These are phyloP conservation scores for Coryphaenoides rupestris DNA, from an alignment of 2,113 vertebrate species.

Conservation along the genomic window DNA sequence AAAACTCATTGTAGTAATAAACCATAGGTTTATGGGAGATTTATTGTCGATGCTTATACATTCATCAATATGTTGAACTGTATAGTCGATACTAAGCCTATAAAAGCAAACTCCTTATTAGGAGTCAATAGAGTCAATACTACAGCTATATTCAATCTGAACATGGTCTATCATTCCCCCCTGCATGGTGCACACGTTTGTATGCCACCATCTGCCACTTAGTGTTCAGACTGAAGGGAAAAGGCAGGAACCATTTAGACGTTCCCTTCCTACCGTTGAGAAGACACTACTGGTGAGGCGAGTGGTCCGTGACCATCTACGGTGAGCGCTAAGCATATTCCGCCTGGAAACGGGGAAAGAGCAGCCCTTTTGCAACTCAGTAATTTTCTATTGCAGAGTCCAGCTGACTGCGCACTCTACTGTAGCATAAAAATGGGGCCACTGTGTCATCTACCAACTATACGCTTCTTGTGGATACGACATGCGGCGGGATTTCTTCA, in stretches of 20 bases:
- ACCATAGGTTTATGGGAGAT: background rate
- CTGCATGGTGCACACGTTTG: background rate
- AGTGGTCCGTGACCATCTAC: conserved; percentile 12
- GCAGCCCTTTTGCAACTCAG: conserved; percentile 12
- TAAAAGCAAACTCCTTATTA: no score
- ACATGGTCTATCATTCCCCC: no score
- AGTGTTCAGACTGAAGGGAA: background rate
- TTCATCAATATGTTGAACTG: no score
- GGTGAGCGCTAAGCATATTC: conserved; percentile 41
- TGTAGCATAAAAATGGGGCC: background rate
- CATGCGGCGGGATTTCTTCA: background rate
- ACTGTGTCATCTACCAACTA: background rate
- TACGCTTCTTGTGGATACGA: background rate
- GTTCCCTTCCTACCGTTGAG: background rate
- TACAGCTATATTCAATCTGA: no score
- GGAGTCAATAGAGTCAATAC: no score
- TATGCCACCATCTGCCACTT: background rate
- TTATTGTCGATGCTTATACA: background rate
- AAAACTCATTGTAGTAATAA: background rate
- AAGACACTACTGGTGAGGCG: background rate
- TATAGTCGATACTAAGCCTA: no score
- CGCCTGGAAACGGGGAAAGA: conserved; percentile 16
- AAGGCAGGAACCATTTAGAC: background rate
- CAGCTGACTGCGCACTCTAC: conserved; percentile 6
- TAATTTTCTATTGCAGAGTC: conserved; percentile 14